Conservation (phyloP, 2,888 invertebrate species). For the Drosophila emarginata region DNA sequence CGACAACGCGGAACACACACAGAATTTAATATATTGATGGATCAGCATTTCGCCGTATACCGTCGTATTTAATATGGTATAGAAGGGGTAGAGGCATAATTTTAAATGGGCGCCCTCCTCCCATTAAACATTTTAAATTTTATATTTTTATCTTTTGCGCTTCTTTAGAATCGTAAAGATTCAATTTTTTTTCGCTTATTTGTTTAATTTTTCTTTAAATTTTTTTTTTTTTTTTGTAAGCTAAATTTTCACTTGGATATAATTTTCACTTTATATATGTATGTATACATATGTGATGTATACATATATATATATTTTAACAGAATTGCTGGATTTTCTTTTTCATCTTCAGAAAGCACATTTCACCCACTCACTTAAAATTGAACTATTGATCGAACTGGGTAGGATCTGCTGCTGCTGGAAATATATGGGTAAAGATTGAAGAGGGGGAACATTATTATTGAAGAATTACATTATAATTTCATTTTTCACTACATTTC, state of each 20-base stretch:
- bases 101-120: constrained; percentile 80
- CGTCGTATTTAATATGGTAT: constrained; percentile 83
- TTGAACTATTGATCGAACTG: not conserved
- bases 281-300: constrained; percentile 1
- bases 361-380: constrained; percentile 3
- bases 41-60: constrained; percentile 88
- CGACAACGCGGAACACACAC: constrained; percentile 79
- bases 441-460: not conserved
- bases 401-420: not conserved
- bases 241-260: constrained; percentile 7
- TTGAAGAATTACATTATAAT: not conserved
- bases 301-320: constrained; percentile 2
- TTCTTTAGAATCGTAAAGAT: not conserved
- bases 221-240: not conserved
- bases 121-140: constrained; percentile 64
- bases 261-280: constrained; percentile 2
- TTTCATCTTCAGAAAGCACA: constrained; percentile 2
- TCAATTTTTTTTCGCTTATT: constrained; percentile 16
- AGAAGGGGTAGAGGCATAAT: constrained; percentile 79
- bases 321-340: constrained; percentile 2
- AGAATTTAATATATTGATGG: constrained; percentile 51
- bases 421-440: not conserved
- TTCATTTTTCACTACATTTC: constrained; percentile 12
- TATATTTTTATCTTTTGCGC: not conserved
- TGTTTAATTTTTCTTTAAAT: constrained; percentile 26